Percentiles rank a stretch among this genome's conserved stretches.
Evolutionary conservation across 2,888 invertebrate species (phyloP).

Genomic region (Tetragnatha montana): DNA sequence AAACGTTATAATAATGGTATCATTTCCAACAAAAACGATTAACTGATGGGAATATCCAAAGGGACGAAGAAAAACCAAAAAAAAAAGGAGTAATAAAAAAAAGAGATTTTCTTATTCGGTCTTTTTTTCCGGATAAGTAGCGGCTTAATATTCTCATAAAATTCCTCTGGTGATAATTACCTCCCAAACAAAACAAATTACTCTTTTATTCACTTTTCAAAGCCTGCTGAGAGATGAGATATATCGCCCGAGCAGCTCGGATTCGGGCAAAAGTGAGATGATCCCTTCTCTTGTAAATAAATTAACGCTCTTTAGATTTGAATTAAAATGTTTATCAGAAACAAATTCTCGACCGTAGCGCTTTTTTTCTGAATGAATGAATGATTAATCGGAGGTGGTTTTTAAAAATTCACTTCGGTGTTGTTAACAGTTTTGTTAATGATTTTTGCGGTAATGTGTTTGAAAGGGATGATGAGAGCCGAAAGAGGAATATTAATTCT

Average conservation of each 20-base stretch:
- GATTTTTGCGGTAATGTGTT: not conserved
- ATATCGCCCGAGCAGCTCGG: not conserved
- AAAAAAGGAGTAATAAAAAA: not conserved
- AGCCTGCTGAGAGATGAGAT: conserved; percentile 47
- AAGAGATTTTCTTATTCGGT: conserved; percentile 26
- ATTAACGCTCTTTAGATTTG: not conserved
- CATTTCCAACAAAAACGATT: conserved; percentile 59
- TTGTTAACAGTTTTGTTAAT: not conserved
- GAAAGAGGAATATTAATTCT: not conserved
- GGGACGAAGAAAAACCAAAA: not conserved
- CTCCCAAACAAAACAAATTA: conserved; percentile 67
- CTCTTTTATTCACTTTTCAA: conserved; percentile 64
- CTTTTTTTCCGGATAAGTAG: conserved; percentile 39
- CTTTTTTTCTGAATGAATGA: not conserved
- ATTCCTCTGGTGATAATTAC: conserved; percentile 58
- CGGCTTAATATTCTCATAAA: conserved; percentile 64
- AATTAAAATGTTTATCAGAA: conserved; percentile 1
- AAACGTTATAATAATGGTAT: conserved; percentile 45
- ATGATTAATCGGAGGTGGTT: not conserved
- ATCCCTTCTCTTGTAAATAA: not conserved
- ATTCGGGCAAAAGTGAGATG: conserved; percentile 16
- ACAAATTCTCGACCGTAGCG: not conserved
- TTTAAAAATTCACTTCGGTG: not conserved
- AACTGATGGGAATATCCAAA: conserved; percentile 28
- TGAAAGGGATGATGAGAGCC: not conserved